phyloP scores from a whole-genome alignment of 2,113 vertebrate genomes.

The Pseudolaguvia tuberculata region DNA sequence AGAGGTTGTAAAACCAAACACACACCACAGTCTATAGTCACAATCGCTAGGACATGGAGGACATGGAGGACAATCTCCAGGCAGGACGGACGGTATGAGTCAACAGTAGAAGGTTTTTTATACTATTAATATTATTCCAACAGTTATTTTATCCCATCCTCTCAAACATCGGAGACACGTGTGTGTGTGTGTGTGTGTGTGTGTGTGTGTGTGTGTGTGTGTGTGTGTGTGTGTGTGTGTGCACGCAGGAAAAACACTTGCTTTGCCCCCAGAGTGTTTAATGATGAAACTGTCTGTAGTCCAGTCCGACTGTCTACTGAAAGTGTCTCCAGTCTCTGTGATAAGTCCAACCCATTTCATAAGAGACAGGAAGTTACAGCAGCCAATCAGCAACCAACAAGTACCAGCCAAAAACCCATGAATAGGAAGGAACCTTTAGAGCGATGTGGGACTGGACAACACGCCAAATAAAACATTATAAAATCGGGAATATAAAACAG shows the following conservation, averaged over 20 bases:
- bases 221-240: too few relatives aligned
- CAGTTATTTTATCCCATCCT: too few relatives aligned
- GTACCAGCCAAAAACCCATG: constrained; percentile 36
- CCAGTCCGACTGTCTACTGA: constrained; percentile 3
- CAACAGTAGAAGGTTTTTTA: too few relatives aligned
- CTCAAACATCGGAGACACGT: too few relatives aligned
- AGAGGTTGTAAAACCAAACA: too few relatives aligned
- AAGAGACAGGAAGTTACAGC: constrained; percentile 26
- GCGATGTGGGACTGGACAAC: constrained; percentile 1
- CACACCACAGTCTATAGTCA: too few relatives aligned
- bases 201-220: too few relatives aligned
- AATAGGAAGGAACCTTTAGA: constrained; percentile 33
- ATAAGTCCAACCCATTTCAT: constrained; percentile 26
- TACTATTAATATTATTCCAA: too few relatives aligned
- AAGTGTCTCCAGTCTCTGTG: neutral
- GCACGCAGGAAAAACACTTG: neutral
- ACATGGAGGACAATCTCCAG: too few relatives aligned
- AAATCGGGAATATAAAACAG: neutral
- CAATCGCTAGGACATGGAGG: too few relatives aligned
- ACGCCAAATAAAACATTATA: neutral
- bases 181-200: too few relatives aligned
- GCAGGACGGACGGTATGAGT: too few relatives aligned
- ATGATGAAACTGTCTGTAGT: constrained; percentile 10
- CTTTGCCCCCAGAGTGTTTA: neutral
- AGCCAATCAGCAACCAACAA: constrained; percentile 50